phyloP scores from a whole-genome alignment of 1,140 invertebrate genomes.

The Chelonus insularis region DNA sequence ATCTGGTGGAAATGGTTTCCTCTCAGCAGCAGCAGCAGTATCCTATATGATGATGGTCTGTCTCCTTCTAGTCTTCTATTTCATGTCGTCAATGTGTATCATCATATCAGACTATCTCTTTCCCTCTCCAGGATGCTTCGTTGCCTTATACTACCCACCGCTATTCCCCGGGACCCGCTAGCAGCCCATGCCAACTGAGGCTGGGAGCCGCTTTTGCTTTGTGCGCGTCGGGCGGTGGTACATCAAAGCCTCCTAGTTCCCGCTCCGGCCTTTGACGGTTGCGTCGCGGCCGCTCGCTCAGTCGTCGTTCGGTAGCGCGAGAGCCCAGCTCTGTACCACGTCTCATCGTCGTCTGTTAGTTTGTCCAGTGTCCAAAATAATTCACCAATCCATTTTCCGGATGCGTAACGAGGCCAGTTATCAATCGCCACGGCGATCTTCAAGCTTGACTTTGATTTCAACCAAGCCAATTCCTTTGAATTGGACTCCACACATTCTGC shows the following conservation, averaged over 20 bases:
- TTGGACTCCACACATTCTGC: neutral
- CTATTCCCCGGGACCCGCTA: conserved; percentile 37
- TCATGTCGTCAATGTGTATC: conserved; percentile 33
- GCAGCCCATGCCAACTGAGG: conserved; percentile 45
- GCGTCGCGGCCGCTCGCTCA: conserved; percentile 55
- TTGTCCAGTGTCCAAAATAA: neutral
- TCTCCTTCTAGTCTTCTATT: neutral
- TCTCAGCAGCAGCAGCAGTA: neutral
- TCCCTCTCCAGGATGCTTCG: conserved; percentile 21
- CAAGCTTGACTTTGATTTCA: neutral
- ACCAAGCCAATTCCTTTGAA: neutral
- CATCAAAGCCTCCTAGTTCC: conserved; percentile 58
- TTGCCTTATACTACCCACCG: conserved; percentile 1
- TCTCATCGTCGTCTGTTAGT: conserved; percentile 11
- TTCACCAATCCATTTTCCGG: neutral
- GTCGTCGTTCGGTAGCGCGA: conserved; percentile 56
- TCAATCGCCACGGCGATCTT: neutral
- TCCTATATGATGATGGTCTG: too few relatives aligned
- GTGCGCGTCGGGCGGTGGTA: conserved; percentile 57
- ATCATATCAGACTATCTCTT: conserved; percentile 22
- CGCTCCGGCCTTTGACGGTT: conserved; percentile 57
- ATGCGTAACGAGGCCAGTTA: neutral
- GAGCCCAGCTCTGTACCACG: conserved; percentile 33
- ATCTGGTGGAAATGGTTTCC: neutral
- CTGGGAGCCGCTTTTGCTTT: conserved; percentile 55